phyloP scores from a whole-genome alignment of 2,888 invertebrate species.

The Odontothrips loti region DNA sequence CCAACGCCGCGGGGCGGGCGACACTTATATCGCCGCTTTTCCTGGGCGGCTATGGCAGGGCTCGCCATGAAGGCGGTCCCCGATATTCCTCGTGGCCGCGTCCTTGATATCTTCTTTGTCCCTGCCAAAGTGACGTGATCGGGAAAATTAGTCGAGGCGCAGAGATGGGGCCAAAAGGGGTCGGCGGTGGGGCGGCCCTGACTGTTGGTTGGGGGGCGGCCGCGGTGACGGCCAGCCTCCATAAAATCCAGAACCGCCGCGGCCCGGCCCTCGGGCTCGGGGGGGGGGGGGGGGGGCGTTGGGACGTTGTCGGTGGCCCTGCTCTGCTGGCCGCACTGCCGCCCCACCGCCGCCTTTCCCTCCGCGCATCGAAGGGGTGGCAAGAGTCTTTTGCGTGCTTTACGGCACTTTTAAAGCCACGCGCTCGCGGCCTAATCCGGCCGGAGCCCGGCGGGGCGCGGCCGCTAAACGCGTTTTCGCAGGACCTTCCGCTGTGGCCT shows the following conservation, averaged over 20 bases:
- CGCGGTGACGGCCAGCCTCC: background rate
- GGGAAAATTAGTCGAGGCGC: slow-evolving; percentile 1
- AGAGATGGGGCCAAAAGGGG: background rate
- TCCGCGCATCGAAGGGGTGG: no score
- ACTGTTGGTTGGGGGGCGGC: background rate
- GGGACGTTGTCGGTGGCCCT: background rate
- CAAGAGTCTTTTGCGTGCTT: background rate
- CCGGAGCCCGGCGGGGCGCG: background rate
- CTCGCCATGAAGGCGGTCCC: background rate
- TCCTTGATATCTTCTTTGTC: background rate
- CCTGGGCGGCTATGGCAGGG: background rate
- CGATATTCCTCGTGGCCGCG: background rate
- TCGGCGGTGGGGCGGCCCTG: background rate
- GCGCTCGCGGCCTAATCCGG: background rate
- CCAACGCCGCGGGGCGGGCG: no score
- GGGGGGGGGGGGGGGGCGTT: no score
- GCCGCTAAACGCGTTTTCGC: background rate
- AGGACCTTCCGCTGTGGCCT: background rate
- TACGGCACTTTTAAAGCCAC: background rate
- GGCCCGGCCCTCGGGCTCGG: background rate
- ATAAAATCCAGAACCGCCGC: background rate
- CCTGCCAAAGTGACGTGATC: background rate
- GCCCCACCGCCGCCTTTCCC: no score
- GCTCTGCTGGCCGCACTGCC: background rate
- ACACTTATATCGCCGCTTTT: no score